These are phyloP conservation scores for Gnathonemus longibarbis DNA, from an alignment of 2,113 vertebrate species.

Conservation along the genomic window DNA sequence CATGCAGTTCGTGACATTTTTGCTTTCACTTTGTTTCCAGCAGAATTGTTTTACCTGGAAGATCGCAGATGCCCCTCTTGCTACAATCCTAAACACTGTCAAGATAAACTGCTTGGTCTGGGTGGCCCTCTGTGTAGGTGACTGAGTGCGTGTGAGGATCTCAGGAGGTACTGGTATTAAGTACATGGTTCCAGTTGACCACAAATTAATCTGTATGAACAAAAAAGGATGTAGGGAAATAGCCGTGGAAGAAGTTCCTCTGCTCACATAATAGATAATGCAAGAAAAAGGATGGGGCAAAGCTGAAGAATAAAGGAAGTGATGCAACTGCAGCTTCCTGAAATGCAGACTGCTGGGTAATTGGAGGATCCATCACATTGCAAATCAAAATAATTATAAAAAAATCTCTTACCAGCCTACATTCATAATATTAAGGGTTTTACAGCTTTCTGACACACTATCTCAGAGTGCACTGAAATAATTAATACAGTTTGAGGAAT, in stretches of 20 bases:
- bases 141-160: neutral
- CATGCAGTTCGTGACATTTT: neutral
- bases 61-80: neutral
- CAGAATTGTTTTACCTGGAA: neutral
- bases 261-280: neutral
- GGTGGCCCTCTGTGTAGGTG: neutral
- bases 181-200: neutral
- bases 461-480: neutral
- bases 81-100: neutral
- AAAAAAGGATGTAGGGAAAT: neutral
- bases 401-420: neutral
- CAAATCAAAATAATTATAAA: neutral
- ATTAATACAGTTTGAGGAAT: neutral
- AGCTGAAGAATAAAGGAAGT: neutral
- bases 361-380: neutral
- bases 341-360: neutral
- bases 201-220: neutral
- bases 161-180: neutral
- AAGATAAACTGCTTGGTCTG: neutral
- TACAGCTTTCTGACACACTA: neutral
- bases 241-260: neutral
- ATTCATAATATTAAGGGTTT: neutral
- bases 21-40: neutral
- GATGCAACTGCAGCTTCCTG: neutral
- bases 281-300: neutral